phyloP scores from a whole-genome alignment of 2,888 invertebrate species.

The Glaucopsyche alexis region DNA sequence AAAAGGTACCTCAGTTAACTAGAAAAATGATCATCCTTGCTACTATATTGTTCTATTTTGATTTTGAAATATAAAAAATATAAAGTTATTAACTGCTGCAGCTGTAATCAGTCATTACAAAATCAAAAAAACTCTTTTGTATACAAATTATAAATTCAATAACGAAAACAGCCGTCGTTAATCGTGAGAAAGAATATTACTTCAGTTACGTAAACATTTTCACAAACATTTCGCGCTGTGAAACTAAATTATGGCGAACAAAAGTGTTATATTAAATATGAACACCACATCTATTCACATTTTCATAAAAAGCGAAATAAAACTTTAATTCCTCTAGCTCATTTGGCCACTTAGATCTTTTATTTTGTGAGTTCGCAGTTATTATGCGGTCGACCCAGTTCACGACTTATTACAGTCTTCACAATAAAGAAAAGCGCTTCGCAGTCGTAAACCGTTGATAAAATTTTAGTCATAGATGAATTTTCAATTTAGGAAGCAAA shows the following conservation, averaged over 20 bases:
- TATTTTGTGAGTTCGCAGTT: constrained; percentile 23
- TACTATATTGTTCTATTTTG: background rate
- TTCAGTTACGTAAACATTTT: constrained; percentile 16
- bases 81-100: no score
- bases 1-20: no score
- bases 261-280: background rate
- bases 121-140: background rate
- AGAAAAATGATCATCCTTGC: background rate
- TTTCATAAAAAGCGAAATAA: constrained; percentile 12
- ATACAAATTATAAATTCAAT: background rate
- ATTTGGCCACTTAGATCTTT: constrained; percentile 25
- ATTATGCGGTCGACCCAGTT: constrained; percentile 27
- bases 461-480: background rate
- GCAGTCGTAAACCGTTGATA: background rate
- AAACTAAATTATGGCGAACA: constrained; percentile 6
- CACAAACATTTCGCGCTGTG: background rate
- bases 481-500: background rate
- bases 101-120: no score
- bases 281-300: constrained; percentile 10
- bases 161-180: background rate
- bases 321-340: constrained; percentile 21
- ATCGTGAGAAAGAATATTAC: background rate
- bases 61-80: no score
- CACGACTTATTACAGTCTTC: constrained; percentile 26
- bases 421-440: constrained; percentile 25